Conservation (phyloP, 2,888 invertebrate genomes). For the Eristalis tenax region DNA sequence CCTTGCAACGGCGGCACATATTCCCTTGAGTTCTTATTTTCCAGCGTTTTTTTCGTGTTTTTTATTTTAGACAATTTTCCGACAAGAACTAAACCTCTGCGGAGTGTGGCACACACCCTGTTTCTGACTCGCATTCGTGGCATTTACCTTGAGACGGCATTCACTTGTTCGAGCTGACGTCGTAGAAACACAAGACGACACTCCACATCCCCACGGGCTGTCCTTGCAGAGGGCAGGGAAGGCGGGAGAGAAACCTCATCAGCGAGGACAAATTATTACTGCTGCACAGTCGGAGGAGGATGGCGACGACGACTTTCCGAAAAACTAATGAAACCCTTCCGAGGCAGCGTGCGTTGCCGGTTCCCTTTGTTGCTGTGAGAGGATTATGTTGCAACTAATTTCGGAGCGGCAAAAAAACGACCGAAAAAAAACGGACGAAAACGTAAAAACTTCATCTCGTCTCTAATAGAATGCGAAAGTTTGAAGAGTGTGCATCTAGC, state of each 20-base stretch:
- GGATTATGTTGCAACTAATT: slow-evolving; percentile 50
- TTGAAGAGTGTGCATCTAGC: slow-evolving; percentile 43
- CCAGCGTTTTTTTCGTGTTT: not conserved
- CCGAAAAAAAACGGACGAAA: no score
- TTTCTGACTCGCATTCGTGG: not conserved
- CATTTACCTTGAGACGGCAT: slow-evolving; percentile 11
- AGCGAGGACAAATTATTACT: slow-evolving; percentile 46
- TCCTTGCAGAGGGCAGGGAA: slow-evolving; percentile 11
- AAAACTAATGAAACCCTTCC: slow-evolving; percentile 20
- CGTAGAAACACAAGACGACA: not conserved
- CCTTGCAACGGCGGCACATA: slow-evolving; percentile 2
- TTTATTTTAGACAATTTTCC: not conserved
- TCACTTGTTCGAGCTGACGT: not conserved
- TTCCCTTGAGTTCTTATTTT: not conserved
- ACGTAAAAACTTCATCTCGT: slow-evolving; percentile 24
- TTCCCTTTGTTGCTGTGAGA: not conserved
- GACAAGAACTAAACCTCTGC: not conserved
- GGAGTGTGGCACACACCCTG: not conserved
- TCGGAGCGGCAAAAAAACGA: not conserved
- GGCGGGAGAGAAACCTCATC: slow-evolving; percentile 33
- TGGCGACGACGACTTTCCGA: not conserved
- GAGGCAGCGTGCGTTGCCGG: not conserved
- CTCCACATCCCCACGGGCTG: not conserved
- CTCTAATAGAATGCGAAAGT: slow-evolving; percentile 39
- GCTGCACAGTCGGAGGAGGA: slow-evolving; percentile 1